Base-by-base conservation (phyloP, 2,797 vertebrate species). In the Melanogrammus aeglefinus region DNA sequence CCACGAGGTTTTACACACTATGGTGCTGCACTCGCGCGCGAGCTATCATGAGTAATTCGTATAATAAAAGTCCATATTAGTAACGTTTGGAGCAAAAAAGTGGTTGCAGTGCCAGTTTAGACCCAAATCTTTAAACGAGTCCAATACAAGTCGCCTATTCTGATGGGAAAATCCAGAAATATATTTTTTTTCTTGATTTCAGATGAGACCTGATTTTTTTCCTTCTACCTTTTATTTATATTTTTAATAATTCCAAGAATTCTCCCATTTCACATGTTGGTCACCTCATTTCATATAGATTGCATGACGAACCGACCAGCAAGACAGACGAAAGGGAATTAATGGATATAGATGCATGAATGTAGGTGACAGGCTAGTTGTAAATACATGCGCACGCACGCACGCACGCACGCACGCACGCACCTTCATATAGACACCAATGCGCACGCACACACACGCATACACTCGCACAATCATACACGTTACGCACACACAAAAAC, bases 1-100 rank as follows among this genome's bases (percentile, higher is more conserved):
- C 96, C 96, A 95, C 96, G 96, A 96, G 93, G 95, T 95, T 94
- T 94, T 93, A 90, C 88, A 92, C 93, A 90, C 92, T 90, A 91
- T 86, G 82, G 86, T 94, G 93, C 92, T 90, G 92, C 92, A 93
- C 89, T 89, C 75, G 77, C 83, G 90, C 91, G 88, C 89, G 93
- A 7, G 89, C 92, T 78, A 84, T 14, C 72, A 57, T 21, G 47
- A 84, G 57, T 1, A 77, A 85, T 18, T 31, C 27, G 24, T 70
- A 24, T 21, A 70, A 31, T 31, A 70, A 27, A 24, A 70, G 14
- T 29, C 24, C 24, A 31, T 13, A 31, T 27, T 70, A 27, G 66
- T 29, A 4, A 12, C 9, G 27, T 31, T 24, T 31, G n/a, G 27
- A 24, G 9, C 29, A 70, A 57, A 70, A 57, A 51, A 51, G 18